Evolutionary conservation across 2,888 invertebrate genomes (phyloP), one percentile per base, ranked within the genome.

Genomic region (Meiosimyza platycephala): DNA sequence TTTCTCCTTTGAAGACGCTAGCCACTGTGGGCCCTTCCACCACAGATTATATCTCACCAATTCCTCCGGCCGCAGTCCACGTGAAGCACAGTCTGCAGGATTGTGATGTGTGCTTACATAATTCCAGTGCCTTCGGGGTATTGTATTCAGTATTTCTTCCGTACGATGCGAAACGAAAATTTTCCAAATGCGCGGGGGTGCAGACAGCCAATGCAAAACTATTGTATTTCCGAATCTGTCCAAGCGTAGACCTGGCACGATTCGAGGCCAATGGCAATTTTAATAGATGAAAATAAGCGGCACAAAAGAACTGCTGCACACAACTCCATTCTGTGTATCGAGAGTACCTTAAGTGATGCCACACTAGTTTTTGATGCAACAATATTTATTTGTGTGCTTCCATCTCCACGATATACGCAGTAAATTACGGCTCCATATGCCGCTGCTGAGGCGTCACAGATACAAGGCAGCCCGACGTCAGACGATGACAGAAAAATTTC

Each of bases 81-180:
- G 72, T 3, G 79, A 78, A 18, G 76, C 75, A 6, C 76, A 62
- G 67, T 80, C 79, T 2, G 79, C 79, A 16, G 79, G 77, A 63
- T 81, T 80, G 13, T 73, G 54, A 0, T 48, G 57, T 12, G 78
- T 74, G 9, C 66, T 55, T 1, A 79, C 74, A 72, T 79, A 78
- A 7, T 73, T 66, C 79, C 79, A 79, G 15, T 59, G 18, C 1
- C n/a, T n/a, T n/a, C n/a, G n/a, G n/a, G 75, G 51, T 67, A 64
- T 1, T 57, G 15, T 57, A 47, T 15, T n/a, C n/a, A 67, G 57
- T 47, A 79, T 78, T 64, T 75, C 72, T 40, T 75, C 55, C 11
- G 78, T 76, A 7, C 79, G 74, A 55, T 77, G 78, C 11, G 76
- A 76, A 9, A 80, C 76, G 67, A 79, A 80, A 4, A 79, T 79